A percentile compares a stretch with the other conserved stretches of the same genome.
phyloP scores from a whole-genome alignment of 2,113 vertebrate genomes.

The Hippocampus guttulatus region DNA sequence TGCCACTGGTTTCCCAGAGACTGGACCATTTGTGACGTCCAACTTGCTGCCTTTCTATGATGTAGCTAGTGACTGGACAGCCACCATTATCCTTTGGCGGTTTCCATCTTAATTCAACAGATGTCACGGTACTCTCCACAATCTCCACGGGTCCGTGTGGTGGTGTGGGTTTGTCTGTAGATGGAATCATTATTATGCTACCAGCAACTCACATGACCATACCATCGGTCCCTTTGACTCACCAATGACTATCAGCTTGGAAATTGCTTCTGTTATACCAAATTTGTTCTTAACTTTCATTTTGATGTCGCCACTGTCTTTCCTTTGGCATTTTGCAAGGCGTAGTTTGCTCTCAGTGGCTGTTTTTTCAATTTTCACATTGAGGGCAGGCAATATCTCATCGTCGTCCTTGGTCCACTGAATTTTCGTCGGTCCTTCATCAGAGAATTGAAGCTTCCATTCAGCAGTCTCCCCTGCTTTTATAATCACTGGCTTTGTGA shows the following conservation, averaged over 20 bases:
- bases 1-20: slow-evolving; percentile 68
- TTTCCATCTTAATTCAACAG: slow-evolving; percentile 80
- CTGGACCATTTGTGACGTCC: slow-evolving; percentile 78
- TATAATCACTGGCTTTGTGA: slow-evolving; percentile 72
- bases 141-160: slow-evolving; percentile 80
- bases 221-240: slow-evolving; percentile 34
- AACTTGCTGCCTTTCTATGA: slow-evolving; percentile 76
- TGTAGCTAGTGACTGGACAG: slow-evolving; percentile 72
- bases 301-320: slow-evolving; percentile 79
- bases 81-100: slow-evolving; percentile 81
- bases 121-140: slow-evolving; percentile 64
- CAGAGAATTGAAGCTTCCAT: slow-evolving; percentile 79
- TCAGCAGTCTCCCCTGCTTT: slow-evolving; percentile 76
- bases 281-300: slow-evolving; percentile 81
- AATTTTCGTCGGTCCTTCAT: slow-evolving; percentile 71
- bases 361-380: slow-evolving; percentile 70
- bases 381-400: slow-evolving; percentile 61
- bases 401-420: slow-evolving; percentile 79
- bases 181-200: not conserved
- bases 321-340: slow-evolving; percentile 74
- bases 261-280: slow-evolving; percentile 69
- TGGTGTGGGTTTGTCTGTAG: slow-evolving; percentile 77
- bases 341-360: slow-evolving; percentile 67
- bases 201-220: not conserved
- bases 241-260: slow-evolving; percentile 81